Percentiles rank a stretch among this genome's conserved stretches.
phyloP scores from a whole-genome alignment of 1,140 invertebrate species.

The Nasonia giraulti region DNA sequence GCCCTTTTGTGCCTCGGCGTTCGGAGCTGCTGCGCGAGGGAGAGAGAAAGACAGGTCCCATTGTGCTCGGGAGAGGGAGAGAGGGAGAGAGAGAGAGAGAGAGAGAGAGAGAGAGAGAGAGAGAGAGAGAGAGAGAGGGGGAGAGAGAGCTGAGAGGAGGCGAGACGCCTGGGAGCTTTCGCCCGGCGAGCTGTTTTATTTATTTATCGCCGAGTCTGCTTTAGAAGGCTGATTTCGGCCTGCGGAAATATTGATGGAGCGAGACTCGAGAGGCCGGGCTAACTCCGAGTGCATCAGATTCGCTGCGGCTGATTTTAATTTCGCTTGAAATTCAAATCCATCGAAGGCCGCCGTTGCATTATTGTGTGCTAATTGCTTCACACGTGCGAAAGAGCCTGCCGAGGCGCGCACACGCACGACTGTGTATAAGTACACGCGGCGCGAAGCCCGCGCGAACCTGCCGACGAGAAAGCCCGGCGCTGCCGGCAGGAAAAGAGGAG shows the following conservation, averaged over 20 bases:
- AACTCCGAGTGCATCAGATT: no score
- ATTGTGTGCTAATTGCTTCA: constrained; percentile 35
- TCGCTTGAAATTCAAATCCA: neutral
- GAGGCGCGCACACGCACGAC: no score
- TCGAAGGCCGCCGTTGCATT: neutral
- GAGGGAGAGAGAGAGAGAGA: neutral
- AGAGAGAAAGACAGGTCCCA: neutral
- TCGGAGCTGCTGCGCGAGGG: neutral
- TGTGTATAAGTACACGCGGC: neutral
- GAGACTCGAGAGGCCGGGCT: no score
- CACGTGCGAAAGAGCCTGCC: neutral
- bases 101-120: neutral
- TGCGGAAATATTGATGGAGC: no score
- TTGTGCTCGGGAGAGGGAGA: neutral
- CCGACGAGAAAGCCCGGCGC: neutral
- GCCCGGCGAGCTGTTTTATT: neutral
- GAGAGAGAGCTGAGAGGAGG: neutral
- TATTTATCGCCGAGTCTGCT: neutral
- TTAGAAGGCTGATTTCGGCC: no score
- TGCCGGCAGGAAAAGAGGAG: constrained; percentile 28
- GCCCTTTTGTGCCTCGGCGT: constrained; percentile 21
- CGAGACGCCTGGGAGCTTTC: neutral
- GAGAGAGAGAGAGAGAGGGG: neutral
- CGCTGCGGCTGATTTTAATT: no score
- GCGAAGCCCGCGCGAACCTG: neutral